A percentile compares a stretch with the other conserved stretches of the same genome.
phyloP scores from a whole-genome alignment of 2,113 vertebrate species.

The Cyanistes caeruleus region DNA sequence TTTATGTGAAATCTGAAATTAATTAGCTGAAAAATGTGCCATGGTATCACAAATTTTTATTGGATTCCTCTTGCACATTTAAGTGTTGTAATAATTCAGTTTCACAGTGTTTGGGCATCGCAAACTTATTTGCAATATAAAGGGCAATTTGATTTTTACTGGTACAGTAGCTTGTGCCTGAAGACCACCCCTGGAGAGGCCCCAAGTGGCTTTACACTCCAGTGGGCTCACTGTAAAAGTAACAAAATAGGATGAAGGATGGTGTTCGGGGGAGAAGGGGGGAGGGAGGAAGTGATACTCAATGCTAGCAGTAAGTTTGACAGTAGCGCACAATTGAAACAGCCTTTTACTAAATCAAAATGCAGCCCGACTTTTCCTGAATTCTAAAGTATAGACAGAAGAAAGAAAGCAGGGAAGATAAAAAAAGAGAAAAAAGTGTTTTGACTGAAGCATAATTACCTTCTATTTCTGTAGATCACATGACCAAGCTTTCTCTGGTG shows the following conservation, averaged over 20 bases:
- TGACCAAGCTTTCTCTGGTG: neutral
- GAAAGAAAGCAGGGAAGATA: neutral
- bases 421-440: neutral
- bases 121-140: neutral
- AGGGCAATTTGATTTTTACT: conserved; percentile 21
- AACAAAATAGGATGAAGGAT: conserved; percentile 11
- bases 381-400: neutral
- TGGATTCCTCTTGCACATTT: neutral
- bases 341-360: neutral
- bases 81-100: neutral
- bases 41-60: neutral
- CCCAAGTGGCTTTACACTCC: conserved; percentile 2
- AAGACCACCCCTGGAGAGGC: conserved; percentile 43
- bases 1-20: conserved; percentile 1
- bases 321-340: neutral
- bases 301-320: neutral
- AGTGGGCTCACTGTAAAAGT: conserved; percentile 27
- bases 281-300: neutral
- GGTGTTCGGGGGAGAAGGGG: fast-evolving
- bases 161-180: neutral
- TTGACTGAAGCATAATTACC: neutral
- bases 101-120: neutral
- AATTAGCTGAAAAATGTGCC: conserved; percentile 30
- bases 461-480: neutral
- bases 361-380: neutral